These are phyloP conservation scores for Drosophila stalkeri DNA, from an alignment of 2,888 invertebrate species.

Conservation along the genomic window DNA sequence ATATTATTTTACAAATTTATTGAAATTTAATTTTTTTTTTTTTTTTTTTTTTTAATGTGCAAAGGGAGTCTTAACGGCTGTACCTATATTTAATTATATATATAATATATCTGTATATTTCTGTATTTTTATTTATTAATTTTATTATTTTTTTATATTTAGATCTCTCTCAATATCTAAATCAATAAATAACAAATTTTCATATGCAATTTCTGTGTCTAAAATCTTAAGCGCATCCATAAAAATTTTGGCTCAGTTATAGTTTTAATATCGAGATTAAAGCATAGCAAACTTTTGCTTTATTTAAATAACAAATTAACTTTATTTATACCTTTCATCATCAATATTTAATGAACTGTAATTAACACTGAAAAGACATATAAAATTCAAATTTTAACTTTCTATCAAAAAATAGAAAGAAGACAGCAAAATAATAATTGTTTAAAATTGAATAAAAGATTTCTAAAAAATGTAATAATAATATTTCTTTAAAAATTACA, in stretches of 20 bases:
- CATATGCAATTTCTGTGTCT: neutral
- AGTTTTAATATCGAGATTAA: neutral
- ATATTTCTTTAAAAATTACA: neutral
- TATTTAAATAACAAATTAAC: neutral
- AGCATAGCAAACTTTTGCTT: neutral
- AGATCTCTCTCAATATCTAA: too few relatives aligned
- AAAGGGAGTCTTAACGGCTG: too few relatives aligned
- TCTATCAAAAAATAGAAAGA: neutral
- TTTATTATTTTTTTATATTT: too few relatives aligned
- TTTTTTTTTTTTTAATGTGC: too few relatives aligned
- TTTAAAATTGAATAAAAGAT: neutral
- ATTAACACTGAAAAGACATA: conserved; percentile 1
- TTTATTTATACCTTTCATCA: neutral
- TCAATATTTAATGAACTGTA: conserved; percentile 6
- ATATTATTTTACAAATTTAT: too few relatives aligned
- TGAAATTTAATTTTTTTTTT: too few relatives aligned
- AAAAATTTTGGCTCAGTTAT: neutral
- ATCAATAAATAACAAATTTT: neutral
- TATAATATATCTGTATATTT: too few relatives aligned
- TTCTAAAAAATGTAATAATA: neutral
- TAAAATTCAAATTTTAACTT: neutral
- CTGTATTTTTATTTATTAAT: too few relatives aligned
- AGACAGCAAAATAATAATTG: neutral
- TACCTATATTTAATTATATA: too few relatives aligned
- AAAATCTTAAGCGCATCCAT: neutral